Percentiles rank a stretch among this genome's conserved stretches.
Conservation (phyloP, 2,113 vertebrate genomes). For the Poicephalus meyeri region DNA sequence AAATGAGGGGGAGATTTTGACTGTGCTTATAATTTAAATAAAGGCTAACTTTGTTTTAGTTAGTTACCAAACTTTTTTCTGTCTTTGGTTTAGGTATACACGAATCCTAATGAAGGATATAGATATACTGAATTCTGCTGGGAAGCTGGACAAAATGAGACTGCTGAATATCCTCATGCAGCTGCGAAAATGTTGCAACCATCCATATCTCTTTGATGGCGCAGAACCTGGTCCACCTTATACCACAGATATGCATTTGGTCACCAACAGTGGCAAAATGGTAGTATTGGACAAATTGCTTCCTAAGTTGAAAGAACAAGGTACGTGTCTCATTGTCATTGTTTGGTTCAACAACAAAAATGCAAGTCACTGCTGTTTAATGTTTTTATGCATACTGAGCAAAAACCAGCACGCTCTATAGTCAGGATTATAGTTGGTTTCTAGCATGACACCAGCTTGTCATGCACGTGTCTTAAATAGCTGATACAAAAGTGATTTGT, state of each 20-base stretch:
- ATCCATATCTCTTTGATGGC: conserved; percentile 95
- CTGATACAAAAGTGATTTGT: background rate
- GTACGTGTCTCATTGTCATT: conserved; percentile 30
- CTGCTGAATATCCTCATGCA: conserved; percentile 97
- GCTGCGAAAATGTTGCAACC: conserved; percentile 96
- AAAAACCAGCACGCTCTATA: fast-evolving
- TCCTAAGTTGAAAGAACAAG: conserved; percentile 93
- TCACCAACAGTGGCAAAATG: conserved; percentile 98
- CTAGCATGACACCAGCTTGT: background rate
- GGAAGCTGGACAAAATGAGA: conserved; percentile 98
- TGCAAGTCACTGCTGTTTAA: background rate
- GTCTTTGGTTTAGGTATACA: conserved; percentile 84
- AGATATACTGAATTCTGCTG: conserved; percentile 94
- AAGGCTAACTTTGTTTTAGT: background rate
- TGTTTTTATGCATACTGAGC: background rate
- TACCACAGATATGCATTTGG: conserved; percentile 95
- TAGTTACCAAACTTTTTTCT: background rate
- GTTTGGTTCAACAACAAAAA: background rate
- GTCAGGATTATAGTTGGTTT: background rate
- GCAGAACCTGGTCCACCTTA: conserved; percentile 96
- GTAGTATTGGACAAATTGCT: conserved; percentile 93
- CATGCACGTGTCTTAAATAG: background rate
- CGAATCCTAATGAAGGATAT: conserved; percentile 98
- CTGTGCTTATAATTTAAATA: background rate
- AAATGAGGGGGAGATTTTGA: background rate